Evolutionary conservation across 2,888 invertebrate genomes (phyloP).

Genomic region (Andrena hattorfiana): DNA sequence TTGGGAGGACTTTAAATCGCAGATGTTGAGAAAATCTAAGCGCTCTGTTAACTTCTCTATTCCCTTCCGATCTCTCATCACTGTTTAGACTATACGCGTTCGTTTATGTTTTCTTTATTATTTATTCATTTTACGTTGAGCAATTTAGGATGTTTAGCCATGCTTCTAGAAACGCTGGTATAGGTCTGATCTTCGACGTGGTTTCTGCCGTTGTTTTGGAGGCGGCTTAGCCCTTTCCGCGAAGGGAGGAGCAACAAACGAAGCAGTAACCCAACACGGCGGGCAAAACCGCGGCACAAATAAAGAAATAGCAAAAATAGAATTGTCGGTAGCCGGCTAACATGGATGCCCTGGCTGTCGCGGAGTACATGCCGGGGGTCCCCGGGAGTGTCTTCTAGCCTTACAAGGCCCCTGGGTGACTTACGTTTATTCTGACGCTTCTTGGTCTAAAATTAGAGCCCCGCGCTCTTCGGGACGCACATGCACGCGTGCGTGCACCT

Average conservation of each 20-base stretch:
- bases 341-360: slow-evolving; percentile 57
- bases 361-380: slow-evolving; percentile 53
- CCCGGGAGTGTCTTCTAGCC: slow-evolving; percentile 71
- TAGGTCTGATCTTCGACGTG: not conserved
- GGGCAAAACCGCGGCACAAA: slow-evolving; percentile 69
- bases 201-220: not conserved
- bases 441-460: slow-evolving; percentile 63
- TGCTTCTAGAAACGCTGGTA: not conserved
- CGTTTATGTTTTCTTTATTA: no score
- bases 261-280: slow-evolving; percentile 65
- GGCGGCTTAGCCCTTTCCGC: slow-evolving; percentile 21
- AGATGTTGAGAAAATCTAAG: not conserved
- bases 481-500: slow-evolving; percentile 51
- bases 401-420: slow-evolving; percentile 74
- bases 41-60: not conserved
- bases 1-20: not conserved
- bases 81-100: no score
- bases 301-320: slow-evolving; percentile 80
- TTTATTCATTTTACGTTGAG: not conserved
- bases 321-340: slow-evolving; percentile 55
- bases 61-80: not conserved
- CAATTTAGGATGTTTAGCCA: not conserved
- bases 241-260: slow-evolving; percentile 6
- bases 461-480: slow-evolving; percentile 13
- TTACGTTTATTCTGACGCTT: slow-evolving; percentile 62